Conservation (phyloP, 2,888 invertebrate species). For the Agriotes lineatus region DNA sequence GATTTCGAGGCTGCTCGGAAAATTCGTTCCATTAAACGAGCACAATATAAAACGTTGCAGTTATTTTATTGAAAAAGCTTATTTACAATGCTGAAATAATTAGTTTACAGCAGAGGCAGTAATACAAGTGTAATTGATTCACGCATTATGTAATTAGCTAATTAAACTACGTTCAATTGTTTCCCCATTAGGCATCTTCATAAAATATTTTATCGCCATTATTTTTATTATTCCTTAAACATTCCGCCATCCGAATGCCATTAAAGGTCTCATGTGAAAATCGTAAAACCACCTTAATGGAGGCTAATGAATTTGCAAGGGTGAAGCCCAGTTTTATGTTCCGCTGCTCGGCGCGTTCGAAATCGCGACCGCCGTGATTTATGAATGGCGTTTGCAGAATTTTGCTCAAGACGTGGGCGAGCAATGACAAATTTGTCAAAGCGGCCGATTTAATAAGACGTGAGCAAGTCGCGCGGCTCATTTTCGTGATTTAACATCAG, state of each 20-base stretch:
- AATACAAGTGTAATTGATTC: conserved; percentile 24
- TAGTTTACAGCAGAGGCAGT: conserved; percentile 20
- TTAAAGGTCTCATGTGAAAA: conserved; percentile 28
- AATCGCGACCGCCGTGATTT: not conserved
- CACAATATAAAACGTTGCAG: conserved; percentile 17
- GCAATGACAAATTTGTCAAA: conserved; percentile 7
- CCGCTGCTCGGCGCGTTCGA: not conserved
- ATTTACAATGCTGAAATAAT: conserved; percentile 24
- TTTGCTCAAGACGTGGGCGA: conserved; percentile 1
- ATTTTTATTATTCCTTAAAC: conserved; percentile 19
- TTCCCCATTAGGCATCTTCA: conserved; percentile 31
- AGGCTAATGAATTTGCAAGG: conserved; percentile 14
- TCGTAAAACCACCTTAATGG: conserved; percentile 16
- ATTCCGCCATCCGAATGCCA: conserved; percentile 13
- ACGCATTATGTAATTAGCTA: conserved; percentile 32
- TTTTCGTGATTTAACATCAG: not conserved
- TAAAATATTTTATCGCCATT: conserved; percentile 26
- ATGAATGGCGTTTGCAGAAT: not conserved
- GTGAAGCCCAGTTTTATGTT: not conserved
- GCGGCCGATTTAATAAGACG: conserved; percentile 6
- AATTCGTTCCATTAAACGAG: conserved; percentile 26
- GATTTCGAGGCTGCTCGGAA: conserved; percentile 19
- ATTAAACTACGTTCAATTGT: conserved; percentile 29
- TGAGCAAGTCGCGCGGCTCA: not conserved
- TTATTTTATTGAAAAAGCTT: conserved; percentile 22